phyloP scores from a whole-genome alignment of 2,113 vertebrate species.

The Chloropsis cyanopogon region DNA sequence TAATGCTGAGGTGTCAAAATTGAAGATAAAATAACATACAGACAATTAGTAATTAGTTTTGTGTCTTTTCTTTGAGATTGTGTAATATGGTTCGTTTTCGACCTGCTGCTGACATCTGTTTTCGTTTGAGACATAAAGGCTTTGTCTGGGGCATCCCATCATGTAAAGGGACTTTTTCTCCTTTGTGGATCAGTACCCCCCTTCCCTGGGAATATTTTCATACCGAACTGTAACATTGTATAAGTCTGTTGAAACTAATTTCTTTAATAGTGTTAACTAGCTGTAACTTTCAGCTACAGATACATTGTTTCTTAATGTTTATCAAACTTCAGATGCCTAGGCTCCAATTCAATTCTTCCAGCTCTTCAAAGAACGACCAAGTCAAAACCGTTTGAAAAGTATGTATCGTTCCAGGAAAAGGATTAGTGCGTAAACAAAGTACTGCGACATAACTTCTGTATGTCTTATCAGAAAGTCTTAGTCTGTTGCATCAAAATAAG shows the following conservation, averaged over 20 bases:
- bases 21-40: background rate
- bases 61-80: background rate
- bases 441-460: background rate
- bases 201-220: fast-evolving
- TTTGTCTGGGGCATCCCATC: background rate
- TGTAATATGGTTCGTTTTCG: background rate
- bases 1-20: background rate
- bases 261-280: background rate
- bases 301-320: background rate
- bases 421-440: background rate
- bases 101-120: background rate
- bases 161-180: background rate
- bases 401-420: background rate
- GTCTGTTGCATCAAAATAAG: background rate
- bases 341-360: background rate
- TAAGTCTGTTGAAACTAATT: background rate
- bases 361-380: background rate
- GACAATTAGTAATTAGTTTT: background rate
- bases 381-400: background rate
- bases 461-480: background rate
- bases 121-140: background rate
- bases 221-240: background rate
- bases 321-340: too few species aligned
- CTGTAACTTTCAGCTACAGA: background rate
- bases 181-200: fast-evolving